Evolutionary conservation across 2,113 vertebrate species (phyloP), one percentile per base, ranked within the genome.

Genomic region (Sinocyclocheilus maitianheensis): DNA sequence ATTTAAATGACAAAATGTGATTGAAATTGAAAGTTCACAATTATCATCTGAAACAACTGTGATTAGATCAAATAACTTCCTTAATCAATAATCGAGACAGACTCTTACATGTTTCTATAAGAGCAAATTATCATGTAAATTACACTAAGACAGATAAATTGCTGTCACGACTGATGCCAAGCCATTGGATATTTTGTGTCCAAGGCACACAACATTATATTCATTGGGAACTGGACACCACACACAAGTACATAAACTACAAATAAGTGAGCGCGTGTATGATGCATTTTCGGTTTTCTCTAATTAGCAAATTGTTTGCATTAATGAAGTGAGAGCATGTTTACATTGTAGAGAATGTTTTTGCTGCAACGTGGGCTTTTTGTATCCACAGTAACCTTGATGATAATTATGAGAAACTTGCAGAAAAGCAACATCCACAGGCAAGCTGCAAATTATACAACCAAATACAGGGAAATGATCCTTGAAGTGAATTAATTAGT

Each of bases 401-500:
- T 24, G 20, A 78, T 78, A 78, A 85, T 85, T 85, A 85, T 78
- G 46, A 69, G 48, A 67, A 65, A 85, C 48, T 76, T 67, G 60
- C 74, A 67, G 26, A 67, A 72, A 48, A 46, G 46, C 46, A 85
- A 67, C 46, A 77, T 78, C n/a, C 34, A 74, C 48, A 83, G 67
- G 14, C 77, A 77, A 63, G 76, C 10, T 67, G 63, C 63, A 85
- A 80, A 80, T 79, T 85, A 78, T 77, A 77, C 40, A 84, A 58
- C n/a, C 72, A 76, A 76, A 85, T 67, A 78, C 75, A 53, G 62
- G 7, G 43, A 67, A 77, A 78, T 20, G 13, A 40, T 77, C 51
- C 40, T 85, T 77, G 84, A 85, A 83, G 53, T 74, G 80, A 82
- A 74, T 74, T 74, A 60, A 84, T 84, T 84, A 84, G 20, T 46